Evolutionary conservation across 2,113 vertebrate species (phyloP).

Genomic region (Vulpes lagopus): DNA sequence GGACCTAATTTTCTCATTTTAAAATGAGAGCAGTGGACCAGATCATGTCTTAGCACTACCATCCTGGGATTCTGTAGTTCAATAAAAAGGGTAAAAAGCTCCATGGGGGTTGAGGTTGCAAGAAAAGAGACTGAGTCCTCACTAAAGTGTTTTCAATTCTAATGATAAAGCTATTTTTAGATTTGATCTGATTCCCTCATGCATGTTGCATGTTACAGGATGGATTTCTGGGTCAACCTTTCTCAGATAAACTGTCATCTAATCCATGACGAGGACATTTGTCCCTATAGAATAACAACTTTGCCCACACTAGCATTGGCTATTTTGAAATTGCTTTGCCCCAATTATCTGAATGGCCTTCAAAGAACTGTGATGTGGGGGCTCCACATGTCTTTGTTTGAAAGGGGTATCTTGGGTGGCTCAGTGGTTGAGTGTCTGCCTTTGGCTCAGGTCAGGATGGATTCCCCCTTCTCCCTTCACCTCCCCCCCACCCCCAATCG

Average conservation of each 20-base stretch:
- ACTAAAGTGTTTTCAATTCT: neutral
- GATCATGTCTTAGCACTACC: neutral
- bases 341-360: neutral
- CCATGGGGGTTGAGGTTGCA: neutral
- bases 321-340: constrained; percentile 56
- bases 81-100: neutral
- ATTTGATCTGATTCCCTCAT: constrained; percentile 70
- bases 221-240: constrained; percentile 77
- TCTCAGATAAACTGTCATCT: constrained; percentile 76
- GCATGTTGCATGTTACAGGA: constrained; percentile 75
- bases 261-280: constrained; percentile 49
- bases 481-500: too few species aligned
- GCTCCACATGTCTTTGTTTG: neutral
- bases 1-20: constrained; percentile 34
- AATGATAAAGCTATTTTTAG: constrained; percentile 60
- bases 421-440: too few species aligned
- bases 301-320: neutral
- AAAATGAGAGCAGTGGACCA: neutral
- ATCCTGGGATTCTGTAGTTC: neutral
- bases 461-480: too few species aligned
- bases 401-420: neutral
- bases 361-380: neutral
- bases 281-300: neutral
- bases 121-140: constrained; percentile 15
- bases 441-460: too few species aligned